Base-by-base conservation (phyloP, 2,797 vertebrate species). In the Sebastes melanostomus region DNA sequence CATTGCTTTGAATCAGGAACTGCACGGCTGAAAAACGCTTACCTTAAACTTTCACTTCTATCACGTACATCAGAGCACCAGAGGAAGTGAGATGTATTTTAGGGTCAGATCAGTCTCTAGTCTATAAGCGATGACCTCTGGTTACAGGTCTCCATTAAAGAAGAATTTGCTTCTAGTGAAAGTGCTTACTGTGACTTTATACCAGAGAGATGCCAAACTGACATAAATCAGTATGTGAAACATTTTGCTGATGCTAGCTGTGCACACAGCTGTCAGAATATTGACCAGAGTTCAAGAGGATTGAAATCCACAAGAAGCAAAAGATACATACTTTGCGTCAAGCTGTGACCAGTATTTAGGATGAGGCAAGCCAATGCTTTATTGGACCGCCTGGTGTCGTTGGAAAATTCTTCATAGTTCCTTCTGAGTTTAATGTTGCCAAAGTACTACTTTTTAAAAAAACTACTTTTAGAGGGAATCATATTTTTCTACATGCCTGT, bases 221-320 rank as follows among this genome's bases (percentile, higher is more conserved):
- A 81, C 75, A 86, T 86, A 82, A 88, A 92, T 84, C 66, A 86
- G 38, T 66, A 69, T 20, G 24, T 74, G 34, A 84, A 75, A 77
- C 63, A 16, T 14, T 55, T 60, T 27, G 52, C 75, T 42, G 62
- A 78, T 55, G 13, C 32, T 10, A 61, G 36, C 74, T 75, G 71
- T 55, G 81, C 38, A 66, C 68, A 74, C 68, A 74, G 81, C 72
- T 56, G 80, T 81, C 72, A 73, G 25, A 25, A 73, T 60, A 80
- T 16, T 67, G 62, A 60, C 24, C 54, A 14, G 46, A 34, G 38
- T 16, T 72, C 5, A 74, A 82, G 27, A 75, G 3, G 14, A 75
- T 52, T 75, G 4, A 72, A 59, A 67, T 42, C 3, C 7, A 65
- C 16, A 32, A 54, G 12, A 52, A 65, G 29, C 13, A 24, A 59